These are phyloP conservation scores for Papilio glaucus DNA, from an alignment of 1,140 invertebrate species.

Conservation along the genomic window DNA sequence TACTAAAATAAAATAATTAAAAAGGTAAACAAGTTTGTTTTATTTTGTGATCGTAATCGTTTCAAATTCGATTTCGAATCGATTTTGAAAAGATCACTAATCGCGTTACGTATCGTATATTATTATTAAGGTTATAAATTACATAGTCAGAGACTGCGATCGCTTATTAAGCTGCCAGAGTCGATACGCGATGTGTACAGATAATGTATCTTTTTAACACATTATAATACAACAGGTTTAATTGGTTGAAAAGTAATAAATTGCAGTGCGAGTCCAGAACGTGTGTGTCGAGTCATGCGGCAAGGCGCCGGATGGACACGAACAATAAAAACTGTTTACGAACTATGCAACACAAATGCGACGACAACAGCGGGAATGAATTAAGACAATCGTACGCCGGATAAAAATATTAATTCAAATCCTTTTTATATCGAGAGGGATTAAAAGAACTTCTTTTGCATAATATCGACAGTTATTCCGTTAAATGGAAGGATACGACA, in stretches of 20 bases:
- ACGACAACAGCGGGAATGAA: conserved; percentile 5
- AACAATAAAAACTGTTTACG: conserved; percentile 32
- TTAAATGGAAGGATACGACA: conserved; percentile 21
- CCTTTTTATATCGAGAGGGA: not conserved
- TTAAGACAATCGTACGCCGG: conserved; percentile 22
- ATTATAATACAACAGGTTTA: conserved; percentile 36
- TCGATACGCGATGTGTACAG: conserved; percentile 30
- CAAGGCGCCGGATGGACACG: conserved; percentile 27
- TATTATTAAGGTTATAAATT: conserved; percentile 25
- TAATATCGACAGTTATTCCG: conserved; percentile 11
- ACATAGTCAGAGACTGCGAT: not conserved
- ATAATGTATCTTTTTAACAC: conserved; percentile 37
- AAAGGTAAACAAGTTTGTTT: not conserved
- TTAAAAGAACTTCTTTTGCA: conserved; percentile 33
- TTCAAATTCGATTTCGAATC: not conserved
- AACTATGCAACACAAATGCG: conserved; percentile 33
- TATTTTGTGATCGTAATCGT: not conserved
- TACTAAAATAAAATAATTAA: not conserved
- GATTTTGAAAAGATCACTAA: not conserved
- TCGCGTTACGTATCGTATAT: not conserved
- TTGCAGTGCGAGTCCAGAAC: conserved; percentile 24
- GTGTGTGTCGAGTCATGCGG: conserved; percentile 30
- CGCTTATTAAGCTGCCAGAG: conserved; percentile 34
- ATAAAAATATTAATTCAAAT: conserved; percentile 35
- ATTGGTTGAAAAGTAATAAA: conserved; percentile 39